phyloP scores from a whole-genome alignment of 1,140 invertebrate genomes.

The Nilaparvata lugens region DNA sequence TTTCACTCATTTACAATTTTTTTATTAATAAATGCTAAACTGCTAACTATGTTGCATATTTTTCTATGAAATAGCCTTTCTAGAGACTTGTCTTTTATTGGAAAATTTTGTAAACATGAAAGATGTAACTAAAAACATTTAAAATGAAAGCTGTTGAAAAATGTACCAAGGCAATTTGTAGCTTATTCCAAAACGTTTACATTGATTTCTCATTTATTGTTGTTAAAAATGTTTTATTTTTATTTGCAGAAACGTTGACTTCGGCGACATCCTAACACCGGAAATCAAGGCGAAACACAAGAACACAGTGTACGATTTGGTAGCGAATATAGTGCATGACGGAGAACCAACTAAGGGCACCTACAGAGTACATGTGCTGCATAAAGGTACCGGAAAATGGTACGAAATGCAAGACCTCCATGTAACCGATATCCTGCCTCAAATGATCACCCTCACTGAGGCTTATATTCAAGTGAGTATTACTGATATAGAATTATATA shows the following conservation, averaged over 20 bases:
- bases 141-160: too few relatives aligned
- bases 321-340: slow-evolving; percentile 98
- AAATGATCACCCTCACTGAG: slow-evolving; percentile 99
- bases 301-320: slow-evolving; percentile 86
- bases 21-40: too few relatives aligned
- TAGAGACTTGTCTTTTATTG: too few relatives aligned
- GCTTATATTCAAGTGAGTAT: slow-evolving; percentile 83
- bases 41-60: too few relatives aligned
- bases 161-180: too few relatives aligned
- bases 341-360: slow-evolving; percentile 90
- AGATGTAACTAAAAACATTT: too few relatives aligned
- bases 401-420: slow-evolving; percentile 99
- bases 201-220: neutral
- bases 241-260: slow-evolving; percentile 81
- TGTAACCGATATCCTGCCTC: slow-evolving; percentile 94
- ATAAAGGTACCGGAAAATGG: slow-evolving; percentile 75
- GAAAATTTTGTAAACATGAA: too few relatives aligned
- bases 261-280: slow-evolving; percentile 87
- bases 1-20: too few relatives aligned
- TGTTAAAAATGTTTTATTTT: slow-evolving; percentile 17
- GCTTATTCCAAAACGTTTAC: neutral
- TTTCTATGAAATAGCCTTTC: too few relatives aligned
- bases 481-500: too few relatives aligned
- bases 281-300: slow-evolving; percentile 71
- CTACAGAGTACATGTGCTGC: slow-evolving; percentile 91